A percentile compares a stretch with the other conserved stretches of the same genome.
Evolutionary conservation across 2,888 invertebrate genomes (phyloP).

Genomic region (Nipponacmea schrenckii): DNA sequence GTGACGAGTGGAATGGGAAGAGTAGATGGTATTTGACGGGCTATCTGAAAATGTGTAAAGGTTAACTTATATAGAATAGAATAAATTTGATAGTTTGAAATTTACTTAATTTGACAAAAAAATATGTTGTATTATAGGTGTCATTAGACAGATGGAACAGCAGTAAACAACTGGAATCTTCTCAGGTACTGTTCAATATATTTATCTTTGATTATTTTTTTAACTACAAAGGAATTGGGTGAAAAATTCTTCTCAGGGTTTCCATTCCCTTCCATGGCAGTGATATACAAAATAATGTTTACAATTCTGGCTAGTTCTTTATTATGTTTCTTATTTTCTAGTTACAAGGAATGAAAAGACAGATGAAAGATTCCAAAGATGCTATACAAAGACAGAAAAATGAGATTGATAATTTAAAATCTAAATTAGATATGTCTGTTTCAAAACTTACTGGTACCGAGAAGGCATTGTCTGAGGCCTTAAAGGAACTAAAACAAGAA

Average conservation of each 20-base stretch:
- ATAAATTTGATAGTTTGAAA: too few species aligned
- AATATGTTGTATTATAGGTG: background rate
- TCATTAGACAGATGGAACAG: background rate
- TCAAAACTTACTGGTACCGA: constrained; percentile 60
- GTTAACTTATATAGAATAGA: too few species aligned
- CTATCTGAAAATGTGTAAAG: too few species aligned
- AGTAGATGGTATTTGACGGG: too few species aligned
- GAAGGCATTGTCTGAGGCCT: constrained; percentile 56
- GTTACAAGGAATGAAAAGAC: constrained; percentile 52
- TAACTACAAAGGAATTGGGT: too few species aligned
- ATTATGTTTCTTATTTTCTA: constrained; percentile 27
- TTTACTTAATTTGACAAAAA: background rate
- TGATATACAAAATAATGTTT: too few species aligned
- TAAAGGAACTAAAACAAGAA: constrained; percentile 57
- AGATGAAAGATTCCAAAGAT: constrained; percentile 59
- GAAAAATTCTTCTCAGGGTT: too few species aligned
- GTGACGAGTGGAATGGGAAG: too few species aligned
- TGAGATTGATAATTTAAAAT: constrained; percentile 55
- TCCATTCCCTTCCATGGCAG: too few species aligned
- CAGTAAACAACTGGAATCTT: background rate
- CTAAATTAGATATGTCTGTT: constrained; percentile 58
- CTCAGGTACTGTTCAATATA: background rate
- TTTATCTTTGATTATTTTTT: too few species aligned
- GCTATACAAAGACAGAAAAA: constrained; percentile 51
- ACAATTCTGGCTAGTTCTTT: too few species aligned